phyloP scores from a whole-genome alignment of 2,888 invertebrate genomes.

The Euclidia mi region DNA sequence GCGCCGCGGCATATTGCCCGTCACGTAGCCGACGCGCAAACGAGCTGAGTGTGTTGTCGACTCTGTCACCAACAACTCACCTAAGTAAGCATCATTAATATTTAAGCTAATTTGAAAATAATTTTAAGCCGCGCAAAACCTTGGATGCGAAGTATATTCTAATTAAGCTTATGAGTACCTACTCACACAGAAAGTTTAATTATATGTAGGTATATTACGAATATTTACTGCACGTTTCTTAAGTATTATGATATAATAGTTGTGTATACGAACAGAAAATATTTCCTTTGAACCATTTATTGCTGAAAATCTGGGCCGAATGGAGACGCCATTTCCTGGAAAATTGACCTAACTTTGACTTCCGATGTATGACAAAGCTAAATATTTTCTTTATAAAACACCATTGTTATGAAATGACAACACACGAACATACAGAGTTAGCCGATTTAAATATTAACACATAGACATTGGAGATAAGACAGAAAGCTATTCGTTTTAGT shows the following conservation, averaged over 20 bases:
- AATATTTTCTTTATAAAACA: constrained; percentile 64
- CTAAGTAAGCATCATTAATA: constrained; percentile 38
- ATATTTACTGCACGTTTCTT: too few species aligned
- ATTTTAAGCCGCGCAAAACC: background rate
- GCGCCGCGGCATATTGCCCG: constrained; percentile 70
- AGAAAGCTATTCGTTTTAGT: constrained; percentile 7
- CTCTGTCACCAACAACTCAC: constrained; percentile 36
- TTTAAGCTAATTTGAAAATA: constrained; percentile 13
- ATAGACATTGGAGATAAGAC: constrained; percentile 41
- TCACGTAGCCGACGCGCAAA: constrained; percentile 73
- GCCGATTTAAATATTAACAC: constrained; percentile 49
- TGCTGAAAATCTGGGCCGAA: too few species aligned
- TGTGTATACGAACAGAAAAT: too few species aligned
- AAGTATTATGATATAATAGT: too few species aligned
- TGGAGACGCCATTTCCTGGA: background rate
- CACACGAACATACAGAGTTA: constrained; percentile 50
- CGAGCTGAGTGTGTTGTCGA: constrained; percentile 57
- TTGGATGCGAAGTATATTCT: background rate
- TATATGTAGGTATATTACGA: too few species aligned
- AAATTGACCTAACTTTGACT: constrained; percentile 2
- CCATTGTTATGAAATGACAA: constrained; percentile 64
- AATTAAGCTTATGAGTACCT: too few species aligned
- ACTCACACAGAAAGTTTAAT: too few species aligned
- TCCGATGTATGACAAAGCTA: background rate
- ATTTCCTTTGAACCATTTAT: too few species aligned